phyloP scores from a whole-genome alignment of 2,888 invertebrate genomes.

The Meandrusa payeni region DNA sequence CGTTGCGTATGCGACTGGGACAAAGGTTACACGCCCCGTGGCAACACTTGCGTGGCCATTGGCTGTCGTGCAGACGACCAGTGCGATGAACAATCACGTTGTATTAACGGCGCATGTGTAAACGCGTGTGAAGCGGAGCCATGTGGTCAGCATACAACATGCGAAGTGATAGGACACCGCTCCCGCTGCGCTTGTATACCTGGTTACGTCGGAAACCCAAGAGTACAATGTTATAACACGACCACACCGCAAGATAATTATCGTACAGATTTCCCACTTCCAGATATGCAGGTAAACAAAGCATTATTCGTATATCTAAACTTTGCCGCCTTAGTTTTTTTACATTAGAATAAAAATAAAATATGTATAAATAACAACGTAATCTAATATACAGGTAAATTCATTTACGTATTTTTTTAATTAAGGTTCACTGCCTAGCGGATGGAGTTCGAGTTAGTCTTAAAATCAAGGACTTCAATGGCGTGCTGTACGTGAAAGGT shows the following conservation, averaged over 20 bases:
- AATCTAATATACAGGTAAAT: no score
- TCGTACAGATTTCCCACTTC: slow-evolving; percentile 91
- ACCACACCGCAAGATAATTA: slow-evolving; percentile 57
- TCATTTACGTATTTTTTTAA: slow-evolving; percentile 8
- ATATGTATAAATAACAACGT: no score
- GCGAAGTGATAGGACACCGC: slow-evolving; percentile 88
- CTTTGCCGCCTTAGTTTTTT: no score
- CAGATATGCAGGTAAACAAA: slow-evolving; percentile 84
- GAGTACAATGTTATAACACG: slow-evolving; percentile 84
- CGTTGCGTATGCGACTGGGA: slow-evolving; percentile 91
- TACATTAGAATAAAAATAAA: no score
- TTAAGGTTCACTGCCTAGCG: slow-evolving; percentile 90
- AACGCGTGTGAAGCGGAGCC: slow-evolving; percentile 88
- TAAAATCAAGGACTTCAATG: slow-evolving; percentile 90
- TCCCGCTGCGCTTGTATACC: slow-evolving; percentile 89
- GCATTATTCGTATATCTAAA: neutral
- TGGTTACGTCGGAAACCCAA: slow-evolving; percentile 89
- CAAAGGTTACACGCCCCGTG: slow-evolving; percentile 88
- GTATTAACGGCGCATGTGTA: slow-evolving; percentile 88
- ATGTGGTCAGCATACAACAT: slow-evolving; percentile 89
- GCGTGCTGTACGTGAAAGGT: slow-evolving; percentile 95
- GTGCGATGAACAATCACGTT: slow-evolving; percentile 88
- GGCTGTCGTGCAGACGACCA: slow-evolving; percentile 86
- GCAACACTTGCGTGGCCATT: slow-evolving; percentile 89
- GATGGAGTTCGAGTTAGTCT: slow-evolving; percentile 95